Evolutionary conservation across 2,888 invertebrate species (phyloP).

Genomic region (Diaperis boleti): DNA sequence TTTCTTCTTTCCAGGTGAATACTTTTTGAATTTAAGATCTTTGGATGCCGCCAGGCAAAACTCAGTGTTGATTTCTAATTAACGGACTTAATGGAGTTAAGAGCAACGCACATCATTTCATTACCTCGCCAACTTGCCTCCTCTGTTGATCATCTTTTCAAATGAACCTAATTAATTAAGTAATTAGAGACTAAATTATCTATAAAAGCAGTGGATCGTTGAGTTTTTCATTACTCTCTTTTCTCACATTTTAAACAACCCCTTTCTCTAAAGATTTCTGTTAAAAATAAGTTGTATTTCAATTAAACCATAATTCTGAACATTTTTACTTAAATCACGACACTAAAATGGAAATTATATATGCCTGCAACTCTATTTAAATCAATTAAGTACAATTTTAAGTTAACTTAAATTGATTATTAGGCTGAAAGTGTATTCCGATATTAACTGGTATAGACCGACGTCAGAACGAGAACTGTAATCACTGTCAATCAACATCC

Average conservation of each 20-base stretch:
- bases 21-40: constrained; percentile 38
- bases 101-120: constrained; percentile 58
- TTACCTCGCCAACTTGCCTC: constrained; percentile 51
- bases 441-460: constrained; percentile 52
- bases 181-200: constrained; percentile 59
- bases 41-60: constrained; percentile 47
- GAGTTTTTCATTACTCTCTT: constrained; percentile 23
- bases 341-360: too few species aligned
- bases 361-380: background rate
- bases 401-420: background rate
- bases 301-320: too few species aligned
- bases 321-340: too few species aligned
- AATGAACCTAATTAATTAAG: constrained; percentile 63
- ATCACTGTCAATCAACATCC: constrained; percentile 58
- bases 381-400: background rate
- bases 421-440: constrained; percentile 11
- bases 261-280: background rate
- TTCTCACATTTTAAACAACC: constrained; percentile 4
- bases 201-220: constrained; percentile 32
- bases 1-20: constrained; percentile 29
- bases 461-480: constrained; percentile 50
- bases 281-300: too few species aligned
- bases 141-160: constrained; percentile 60
- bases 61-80: constrained; percentile 63
- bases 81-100: constrained; percentile 60